Evolutionary conservation across 1,140 invertebrate genomes (phyloP).

Genomic region (Catajapyx aquilonaris): DNA sequence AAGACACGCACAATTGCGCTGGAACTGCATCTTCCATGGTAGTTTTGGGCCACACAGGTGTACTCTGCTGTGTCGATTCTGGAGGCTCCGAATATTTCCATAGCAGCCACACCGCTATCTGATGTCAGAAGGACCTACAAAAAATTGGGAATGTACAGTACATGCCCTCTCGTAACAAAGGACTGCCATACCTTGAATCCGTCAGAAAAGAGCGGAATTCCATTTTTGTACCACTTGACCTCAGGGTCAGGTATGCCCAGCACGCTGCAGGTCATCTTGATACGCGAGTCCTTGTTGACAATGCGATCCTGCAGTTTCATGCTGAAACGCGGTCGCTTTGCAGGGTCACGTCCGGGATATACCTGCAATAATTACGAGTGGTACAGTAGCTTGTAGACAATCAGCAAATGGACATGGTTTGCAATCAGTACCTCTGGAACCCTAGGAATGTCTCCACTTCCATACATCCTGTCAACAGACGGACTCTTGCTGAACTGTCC

Average conservation of each 20-base stretch:
- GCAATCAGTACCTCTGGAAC: too few species aligned
- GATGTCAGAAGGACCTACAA: constrained; percentile 23
- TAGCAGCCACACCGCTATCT: constrained; percentile 41
- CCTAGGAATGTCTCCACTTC: too few species aligned
- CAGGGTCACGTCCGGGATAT: too few species aligned
- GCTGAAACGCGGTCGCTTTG: constrained; percentile 55
- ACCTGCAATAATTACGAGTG: too few species aligned
- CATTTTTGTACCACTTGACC: constrained; percentile 66
- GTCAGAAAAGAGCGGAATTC: constrained; percentile 21
- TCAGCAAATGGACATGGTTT: too few species aligned
- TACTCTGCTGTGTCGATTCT: constrained; percentile 49
- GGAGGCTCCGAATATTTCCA: constrained; percentile 38
- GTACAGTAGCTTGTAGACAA: too few species aligned
- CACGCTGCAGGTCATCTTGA: constrained; percentile 65
- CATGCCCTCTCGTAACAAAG: too few species aligned
- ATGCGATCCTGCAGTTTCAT: constrained; percentile 55
- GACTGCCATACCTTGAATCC: too few species aligned
- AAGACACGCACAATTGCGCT: constrained; percentile 44
- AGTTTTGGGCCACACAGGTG: constrained; percentile 47
- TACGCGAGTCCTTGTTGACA: constrained; percentile 41
- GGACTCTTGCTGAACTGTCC: constrained; percentile 4
- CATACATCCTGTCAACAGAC: too few species aligned
- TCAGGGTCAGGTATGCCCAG: constrained; percentile 56
- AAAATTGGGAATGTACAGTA: too few species aligned
- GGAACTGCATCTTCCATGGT: constrained; percentile 41